Evolutionary conservation across 2,888 invertebrate species (phyloP), one percentile per base, ranked within the genome.

Genomic region (Crepidodera aurea): DNA sequence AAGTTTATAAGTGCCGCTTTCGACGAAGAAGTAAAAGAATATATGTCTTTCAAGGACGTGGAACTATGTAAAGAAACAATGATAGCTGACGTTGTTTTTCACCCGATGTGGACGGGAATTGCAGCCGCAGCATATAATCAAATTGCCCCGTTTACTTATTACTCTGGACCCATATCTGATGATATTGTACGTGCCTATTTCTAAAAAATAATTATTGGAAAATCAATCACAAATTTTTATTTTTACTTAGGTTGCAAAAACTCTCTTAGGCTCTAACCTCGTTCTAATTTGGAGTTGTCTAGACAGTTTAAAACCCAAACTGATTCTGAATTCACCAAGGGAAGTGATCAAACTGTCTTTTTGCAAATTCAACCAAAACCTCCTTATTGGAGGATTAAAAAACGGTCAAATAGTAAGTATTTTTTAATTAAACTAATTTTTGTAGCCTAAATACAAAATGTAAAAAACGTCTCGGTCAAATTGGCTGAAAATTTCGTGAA

Each of bases 201-300:
- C n/a, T n/a, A n/a, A n/a, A n/a, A n/a, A n/a, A n/a, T n/a, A n/a
- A n/a, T n/a, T n/a, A n/a, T n/a, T n/a, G n/a, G n/a, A n/a, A n/a
- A n/a, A n/a, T n/a, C n/a, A n/a, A n/a, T n/a, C n/a, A n/a, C n/a
- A n/a, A n/a, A n/a, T 1, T 42, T 18, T 42, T 42, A 18, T 42
- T 18, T 18, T 34, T 34, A 13, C 10, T 55, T 54, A 72, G 71
- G 72, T 73, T 4, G 15, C 54, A 39, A 69, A 60, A 71, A 84
- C 87, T 0, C 84, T 87, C 0, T 84, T 88, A 55, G 86, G 86
- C 2, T 77, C 85, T 1, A 89, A 90, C 77, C 86, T 87, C 0
- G 88, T 91, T 1, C 81, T 91, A 63, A 83, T 92, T 68, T 92
- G 92, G 92, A 90, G 90, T 68, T 89, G 91, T 65, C 83, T 84